Conservation (phyloP, 2,113 vertebrate genomes). For the Chinchilla lanigera region DNA sequence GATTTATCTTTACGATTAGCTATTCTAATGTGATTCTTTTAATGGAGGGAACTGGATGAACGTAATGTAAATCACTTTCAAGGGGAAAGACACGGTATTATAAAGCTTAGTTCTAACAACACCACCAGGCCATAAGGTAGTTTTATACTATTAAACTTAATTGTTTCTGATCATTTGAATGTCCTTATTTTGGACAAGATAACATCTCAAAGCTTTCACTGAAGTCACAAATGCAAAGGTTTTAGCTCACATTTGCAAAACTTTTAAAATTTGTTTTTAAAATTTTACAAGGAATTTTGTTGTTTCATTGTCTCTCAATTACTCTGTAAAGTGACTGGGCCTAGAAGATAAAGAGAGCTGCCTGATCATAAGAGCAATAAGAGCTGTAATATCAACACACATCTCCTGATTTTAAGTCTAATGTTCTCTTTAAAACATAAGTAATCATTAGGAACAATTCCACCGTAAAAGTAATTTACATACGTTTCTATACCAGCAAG, state of each 20-base stretch:
- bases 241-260: background rate
- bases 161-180: background rate
- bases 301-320: background rate
- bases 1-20: constrained; percentile 9
- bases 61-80: background rate
- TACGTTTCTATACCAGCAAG: constrained; percentile 24
- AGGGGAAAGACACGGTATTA: background rate
- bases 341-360: background rate
- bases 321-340: background rate
- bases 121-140: background rate
- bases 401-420: constrained; percentile 42
- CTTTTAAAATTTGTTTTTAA: background rate
- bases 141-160: background rate
- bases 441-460: constrained; percentile 37
- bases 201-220: constrained; percentile 36
- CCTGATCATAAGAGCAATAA: background rate
- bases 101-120: background rate
- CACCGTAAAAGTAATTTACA: background rate
- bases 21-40: background rate
- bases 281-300: constrained; percentile 19
- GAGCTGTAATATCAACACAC: background rate
- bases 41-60: background rate
- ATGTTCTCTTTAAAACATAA: constrained; percentile 18
- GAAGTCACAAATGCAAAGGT: background rate
- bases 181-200: background rate